phyloP scores from a whole-genome alignment of 2,797 vertebrate genomes.

The Anas flavirostris region DNA sequence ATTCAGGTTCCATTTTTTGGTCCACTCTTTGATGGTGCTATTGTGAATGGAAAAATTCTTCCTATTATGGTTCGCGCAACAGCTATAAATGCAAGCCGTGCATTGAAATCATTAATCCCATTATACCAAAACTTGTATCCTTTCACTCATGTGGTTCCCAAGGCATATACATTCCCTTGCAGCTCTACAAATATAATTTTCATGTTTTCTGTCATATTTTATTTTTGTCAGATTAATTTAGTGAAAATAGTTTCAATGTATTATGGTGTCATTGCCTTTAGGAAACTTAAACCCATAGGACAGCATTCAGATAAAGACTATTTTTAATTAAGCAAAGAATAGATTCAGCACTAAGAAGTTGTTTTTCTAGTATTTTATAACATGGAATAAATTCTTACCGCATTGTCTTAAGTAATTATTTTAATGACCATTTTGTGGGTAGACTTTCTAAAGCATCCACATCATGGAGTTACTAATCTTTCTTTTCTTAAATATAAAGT shows the following conservation, averaged over 20 bases:
- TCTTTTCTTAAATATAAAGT: neutral
- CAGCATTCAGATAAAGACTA: neutral
- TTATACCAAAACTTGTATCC: constrained; percentile 99
- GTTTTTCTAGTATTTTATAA: neutral
- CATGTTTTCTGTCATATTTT: neutral
- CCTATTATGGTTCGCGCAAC: constrained; percentile 96
- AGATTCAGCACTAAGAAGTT: neutral
- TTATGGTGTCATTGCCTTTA: neutral
- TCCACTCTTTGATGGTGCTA: constrained; percentile 96
- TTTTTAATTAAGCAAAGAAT: neutral
- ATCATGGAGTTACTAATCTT: neutral
- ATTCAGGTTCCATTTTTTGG: constrained; percentile 96
- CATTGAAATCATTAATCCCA: constrained; percentile 95
- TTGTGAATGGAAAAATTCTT: constrained; percentile 96
- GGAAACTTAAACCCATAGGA: neutral
- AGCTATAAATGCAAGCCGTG: constrained; percentile 97
- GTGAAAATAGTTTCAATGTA: neutral
- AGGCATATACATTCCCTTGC: constrained; percentile 30
- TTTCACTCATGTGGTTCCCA: constrained; percentile 70
- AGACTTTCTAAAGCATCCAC: neutral
- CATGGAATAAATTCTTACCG: neutral
- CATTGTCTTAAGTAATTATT: neutral
- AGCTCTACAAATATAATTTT: constrained; percentile 1
- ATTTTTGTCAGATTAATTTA: neutral
- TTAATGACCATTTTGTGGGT: neutral